phyloP scores from a whole-genome alignment of 1,140 invertebrate species.

The Pissodes strobi region DNA sequence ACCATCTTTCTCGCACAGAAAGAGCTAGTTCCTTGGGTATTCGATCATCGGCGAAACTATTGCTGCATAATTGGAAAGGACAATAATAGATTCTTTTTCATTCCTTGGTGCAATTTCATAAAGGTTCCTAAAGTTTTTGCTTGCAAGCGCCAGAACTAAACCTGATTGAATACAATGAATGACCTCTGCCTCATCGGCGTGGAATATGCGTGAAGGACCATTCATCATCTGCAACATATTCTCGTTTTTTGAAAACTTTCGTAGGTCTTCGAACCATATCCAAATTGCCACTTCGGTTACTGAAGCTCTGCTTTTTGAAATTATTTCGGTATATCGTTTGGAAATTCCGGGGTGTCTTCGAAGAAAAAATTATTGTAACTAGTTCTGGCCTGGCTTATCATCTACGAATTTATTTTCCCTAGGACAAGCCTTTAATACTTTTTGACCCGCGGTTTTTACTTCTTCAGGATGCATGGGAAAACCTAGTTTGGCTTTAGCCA shows the following conservation, averaged over 20 bases:
- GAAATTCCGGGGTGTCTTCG: constrained; percentile 16
- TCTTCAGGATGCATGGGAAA: constrained; percentile 31
- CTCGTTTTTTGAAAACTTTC: constrained; percentile 12
- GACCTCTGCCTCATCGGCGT: constrained; percentile 54
- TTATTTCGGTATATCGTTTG: constrained; percentile 21
- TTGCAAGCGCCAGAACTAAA: constrained; percentile 41
- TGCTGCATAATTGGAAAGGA: constrained; percentile 49
- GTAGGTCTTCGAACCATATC: constrained; percentile 6
- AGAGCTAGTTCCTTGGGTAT: constrained; percentile 41
- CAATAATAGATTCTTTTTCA: constrained; percentile 51
- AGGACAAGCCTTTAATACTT: constrained; percentile 12
- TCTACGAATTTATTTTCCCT: constrained; percentile 12
- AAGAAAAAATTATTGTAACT: constrained; percentile 17
- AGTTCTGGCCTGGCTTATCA: constrained; percentile 20
- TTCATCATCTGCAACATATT: constrained; percentile 38
- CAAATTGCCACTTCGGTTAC: constrained; percentile 20
- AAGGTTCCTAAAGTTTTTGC: constrained; percentile 40
- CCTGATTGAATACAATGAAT: constrained; percentile 45
- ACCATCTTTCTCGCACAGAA: constrained; percentile 49
- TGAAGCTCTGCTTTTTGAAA: constrained; percentile 18
- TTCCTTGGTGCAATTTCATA: constrained; percentile 39
- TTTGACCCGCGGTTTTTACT: constrained; percentile 24
- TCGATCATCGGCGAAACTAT: constrained; percentile 46
- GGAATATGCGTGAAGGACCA: constrained; percentile 49
- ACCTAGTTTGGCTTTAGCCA: constrained; percentile 29